Conservation (phyloP, 2,888 invertebrate species). For the Platycheirus rosarum region DNA sequence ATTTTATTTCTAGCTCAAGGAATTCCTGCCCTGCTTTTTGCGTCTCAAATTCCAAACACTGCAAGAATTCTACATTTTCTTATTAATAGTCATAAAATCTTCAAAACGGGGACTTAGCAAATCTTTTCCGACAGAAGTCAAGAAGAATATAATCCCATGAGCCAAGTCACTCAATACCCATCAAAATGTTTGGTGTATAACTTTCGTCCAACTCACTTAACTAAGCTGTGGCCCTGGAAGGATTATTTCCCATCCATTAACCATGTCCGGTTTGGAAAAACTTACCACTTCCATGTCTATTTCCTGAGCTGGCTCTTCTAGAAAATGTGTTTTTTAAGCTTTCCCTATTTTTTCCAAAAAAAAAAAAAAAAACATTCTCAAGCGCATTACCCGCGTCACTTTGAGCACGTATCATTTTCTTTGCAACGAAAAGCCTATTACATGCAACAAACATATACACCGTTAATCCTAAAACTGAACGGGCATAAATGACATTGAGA, state of each 20-base stretch:
- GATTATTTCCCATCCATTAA: slow-evolving; percentile 52
- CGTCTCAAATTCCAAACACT: too few species aligned
- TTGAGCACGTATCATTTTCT: slow-evolving; percentile 45
- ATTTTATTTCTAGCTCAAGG: too few species aligned
- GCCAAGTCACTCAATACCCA: background rate
- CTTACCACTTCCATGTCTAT: background rate
- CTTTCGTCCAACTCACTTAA: slow-evolving; percentile 8
- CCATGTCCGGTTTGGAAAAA: slow-evolving; percentile 15
- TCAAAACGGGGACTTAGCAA: too few species aligned
- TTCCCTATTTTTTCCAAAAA: background rate
- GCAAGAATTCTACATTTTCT: too few species aligned
- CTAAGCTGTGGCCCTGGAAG: slow-evolving; percentile 5
- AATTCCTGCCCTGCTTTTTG: too few species aligned
- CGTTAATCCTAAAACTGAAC: slow-evolving; percentile 31
- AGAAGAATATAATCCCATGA: background rate
- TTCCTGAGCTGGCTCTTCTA: background rate
- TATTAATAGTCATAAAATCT: too few species aligned
- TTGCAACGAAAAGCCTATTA: slow-evolving; percentile 29
- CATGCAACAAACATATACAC: slow-evolving; percentile 15
- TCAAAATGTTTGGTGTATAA: background rate
- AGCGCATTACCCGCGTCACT: slow-evolving; percentile 17
- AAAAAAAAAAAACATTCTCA: slow-evolving; percentile 26
- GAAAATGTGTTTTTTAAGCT: slow-evolving; percentile 22
- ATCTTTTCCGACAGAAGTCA: too few species aligned
- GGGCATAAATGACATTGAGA: slow-evolving; percentile 39